A percentile compares a stretch with the other conserved stretches of the same genome.
These are phyloP conservation scores for Anastrepha ludens DNA, from an alignment of 1,140 invertebrate species.

Conservation along the genomic window DNA sequence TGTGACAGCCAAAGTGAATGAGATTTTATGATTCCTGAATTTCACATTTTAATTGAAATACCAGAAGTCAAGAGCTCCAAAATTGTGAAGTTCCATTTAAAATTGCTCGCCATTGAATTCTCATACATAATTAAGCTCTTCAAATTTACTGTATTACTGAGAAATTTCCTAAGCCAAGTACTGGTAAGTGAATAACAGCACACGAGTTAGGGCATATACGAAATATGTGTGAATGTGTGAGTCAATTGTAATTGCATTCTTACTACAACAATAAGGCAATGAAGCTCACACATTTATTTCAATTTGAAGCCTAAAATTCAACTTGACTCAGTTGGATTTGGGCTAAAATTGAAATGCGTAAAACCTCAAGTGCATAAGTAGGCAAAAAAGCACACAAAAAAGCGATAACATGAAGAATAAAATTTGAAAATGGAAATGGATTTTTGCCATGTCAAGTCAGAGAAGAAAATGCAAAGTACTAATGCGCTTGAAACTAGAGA, in stretches of 20 bases:
- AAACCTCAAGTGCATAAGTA: slow-evolving; percentile 16
- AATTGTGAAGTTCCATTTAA: no score
- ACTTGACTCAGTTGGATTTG: slow-evolving; percentile 32
- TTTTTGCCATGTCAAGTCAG: not conserved
- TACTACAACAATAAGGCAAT: not conserved
- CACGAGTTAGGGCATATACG: not conserved
- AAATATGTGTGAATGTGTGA: not conserved
- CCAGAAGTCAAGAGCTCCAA: no score
- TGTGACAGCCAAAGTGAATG: no score
- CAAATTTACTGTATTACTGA: no score
- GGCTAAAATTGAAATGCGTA: slow-evolving; percentile 45
- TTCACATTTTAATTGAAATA: no score
- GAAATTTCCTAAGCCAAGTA: not conserved
- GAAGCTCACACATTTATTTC: slow-evolving; percentile 16
- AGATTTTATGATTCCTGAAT: no score
- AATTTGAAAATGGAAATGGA: slow-evolving; percentile 34
- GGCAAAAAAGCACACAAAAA: not conserved
- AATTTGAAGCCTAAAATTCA: slow-evolving; percentile 34
- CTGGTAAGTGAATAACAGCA: not conserved
- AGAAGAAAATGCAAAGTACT: slow-evolving; percentile 1
- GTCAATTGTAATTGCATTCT: not conserved
- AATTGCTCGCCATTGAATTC: no score
- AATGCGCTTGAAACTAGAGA: not conserved
- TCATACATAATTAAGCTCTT: no score
- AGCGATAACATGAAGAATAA: not conserved